Percentiles rank a stretch among this genome's conserved stretches.
phyloP scores from a whole-genome alignment of 2,113 vertebrate genomes.

The Gallinago jamesoni region DNA sequence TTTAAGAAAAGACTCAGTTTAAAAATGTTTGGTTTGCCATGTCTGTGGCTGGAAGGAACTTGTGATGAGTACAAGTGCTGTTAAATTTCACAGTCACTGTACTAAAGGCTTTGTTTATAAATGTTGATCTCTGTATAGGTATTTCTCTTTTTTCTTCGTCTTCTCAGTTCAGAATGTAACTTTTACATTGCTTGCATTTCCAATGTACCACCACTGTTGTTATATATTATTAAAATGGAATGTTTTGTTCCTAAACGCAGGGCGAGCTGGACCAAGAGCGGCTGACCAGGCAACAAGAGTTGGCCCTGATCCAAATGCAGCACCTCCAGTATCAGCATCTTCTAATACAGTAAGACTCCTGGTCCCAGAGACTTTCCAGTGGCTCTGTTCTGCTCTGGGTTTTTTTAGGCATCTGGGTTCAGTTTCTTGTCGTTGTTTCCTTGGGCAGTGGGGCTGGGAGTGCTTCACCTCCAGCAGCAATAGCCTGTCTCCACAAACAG shows the following conservation, averaged over 20 bases:
- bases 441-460: neutral
- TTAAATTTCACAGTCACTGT: neutral
- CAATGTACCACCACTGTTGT: neutral
- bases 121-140: neutral
- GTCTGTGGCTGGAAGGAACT: neutral
- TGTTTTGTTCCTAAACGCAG: constrained; percentile 62
- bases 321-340: constrained; percentile 96
- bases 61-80: neutral
- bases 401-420: neutral
- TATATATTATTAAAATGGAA: neutral
- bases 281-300: constrained; percentile 91
- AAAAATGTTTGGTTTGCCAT: neutral
- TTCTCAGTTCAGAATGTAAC: neutral
- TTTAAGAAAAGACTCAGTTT: neutral
- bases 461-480: neutral
- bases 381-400: neutral
- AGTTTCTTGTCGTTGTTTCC: neutral
- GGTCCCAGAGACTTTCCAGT: neutral
- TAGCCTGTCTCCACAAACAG: neutral
- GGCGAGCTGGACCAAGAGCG: constrained; percentile 93
- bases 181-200: neutral
- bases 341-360: constrained; percentile 86
- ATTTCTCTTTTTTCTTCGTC: neutral
- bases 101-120: neutral
- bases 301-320: constrained; percentile 93